These are phyloP conservation scores for Luidia sarsii DNA, from an alignment of 53 echinoderm and acorn worm species.

Conservation along the genomic window DNA sequence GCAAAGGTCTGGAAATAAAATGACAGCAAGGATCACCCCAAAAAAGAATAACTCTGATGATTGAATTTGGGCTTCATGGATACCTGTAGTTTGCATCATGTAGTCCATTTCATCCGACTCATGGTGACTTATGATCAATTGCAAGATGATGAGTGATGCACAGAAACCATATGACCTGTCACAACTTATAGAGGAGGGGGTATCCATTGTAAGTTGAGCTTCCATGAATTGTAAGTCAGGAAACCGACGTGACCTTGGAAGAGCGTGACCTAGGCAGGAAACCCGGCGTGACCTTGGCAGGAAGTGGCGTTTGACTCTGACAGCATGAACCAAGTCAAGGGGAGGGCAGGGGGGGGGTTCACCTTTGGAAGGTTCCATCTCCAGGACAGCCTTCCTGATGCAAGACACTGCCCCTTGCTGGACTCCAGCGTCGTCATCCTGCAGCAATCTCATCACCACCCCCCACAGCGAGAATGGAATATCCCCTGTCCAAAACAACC, in stretches of 20 bases:
- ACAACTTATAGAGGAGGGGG: too few relatives aligned
- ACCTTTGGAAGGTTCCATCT: neutral
- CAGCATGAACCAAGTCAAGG: neutral
- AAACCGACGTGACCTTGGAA: too few relatives aligned
- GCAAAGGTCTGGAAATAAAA: slow-evolving; percentile 1
- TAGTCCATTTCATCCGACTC: too few relatives aligned
- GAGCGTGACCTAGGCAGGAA: neutral
- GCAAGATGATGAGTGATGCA: too few relatives aligned
- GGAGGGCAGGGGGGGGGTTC: neutral
- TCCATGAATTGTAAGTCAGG: too few relatives aligned
- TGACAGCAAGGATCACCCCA: too few relatives aligned
- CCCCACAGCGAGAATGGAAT: slow-evolving; percentile 61
- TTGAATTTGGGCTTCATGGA: too few relatives aligned
- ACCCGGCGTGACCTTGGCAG: neutral
- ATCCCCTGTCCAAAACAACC: slow-evolving; percentile 37
- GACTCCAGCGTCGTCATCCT: slow-evolving; percentile 53
- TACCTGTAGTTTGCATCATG: too few relatives aligned
- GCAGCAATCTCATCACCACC: slow-evolving; percentile 51
- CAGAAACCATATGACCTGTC: too few relatives aligned
- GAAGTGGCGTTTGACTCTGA: neutral
- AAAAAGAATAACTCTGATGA: too few relatives aligned
- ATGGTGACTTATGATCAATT: too few relatives aligned
- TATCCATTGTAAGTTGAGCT: too few relatives aligned
- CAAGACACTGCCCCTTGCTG: slow-evolving; percentile 32
- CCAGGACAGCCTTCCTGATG: slow-evolving; percentile 15